These are phyloP conservation scores for Aldabrachelys gigantea DNA, from an alignment of 2,113 vertebrate genomes.

Conservation along the genomic window DNA sequence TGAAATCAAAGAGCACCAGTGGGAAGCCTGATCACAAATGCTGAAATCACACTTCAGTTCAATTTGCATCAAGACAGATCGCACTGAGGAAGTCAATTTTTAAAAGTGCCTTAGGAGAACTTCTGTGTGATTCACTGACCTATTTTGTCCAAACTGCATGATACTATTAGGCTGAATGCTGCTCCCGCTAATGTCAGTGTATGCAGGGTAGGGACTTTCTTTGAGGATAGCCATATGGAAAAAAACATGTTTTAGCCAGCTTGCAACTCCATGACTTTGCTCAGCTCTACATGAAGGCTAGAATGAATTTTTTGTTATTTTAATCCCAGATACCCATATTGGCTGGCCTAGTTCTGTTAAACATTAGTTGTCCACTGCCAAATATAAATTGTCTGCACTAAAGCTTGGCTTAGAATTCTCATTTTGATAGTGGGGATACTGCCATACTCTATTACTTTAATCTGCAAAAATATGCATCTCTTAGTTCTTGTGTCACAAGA, in stretches of 20 bases:
- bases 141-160: background rate
- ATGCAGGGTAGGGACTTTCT: background rate
- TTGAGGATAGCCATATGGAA: background rate
- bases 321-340: background rate
- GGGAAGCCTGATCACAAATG: background rate
- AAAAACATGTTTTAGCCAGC: background rate
- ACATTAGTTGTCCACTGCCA: background rate
- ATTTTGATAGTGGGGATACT: background rate
- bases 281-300: background rate
- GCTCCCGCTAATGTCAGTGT: accelerated
- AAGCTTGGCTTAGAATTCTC: background rate
- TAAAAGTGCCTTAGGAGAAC: background rate
- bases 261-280: background rate
- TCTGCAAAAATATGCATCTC: background rate
- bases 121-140: background rate
- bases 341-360: background rate
- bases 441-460: background rate
- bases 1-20: constrained; percentile 55
- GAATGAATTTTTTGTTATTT: background rate
- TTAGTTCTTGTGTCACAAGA: background rate
- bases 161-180: accelerated
- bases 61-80: background rate
- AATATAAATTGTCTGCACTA: background rate
- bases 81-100: background rate
- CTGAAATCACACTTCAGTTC: constrained; percentile 56